Evolutionary conservation across 2,888 invertebrate species (phyloP), one percentile per base, ranked within the genome.

Genomic region (Drosophila limbata): DNA sequence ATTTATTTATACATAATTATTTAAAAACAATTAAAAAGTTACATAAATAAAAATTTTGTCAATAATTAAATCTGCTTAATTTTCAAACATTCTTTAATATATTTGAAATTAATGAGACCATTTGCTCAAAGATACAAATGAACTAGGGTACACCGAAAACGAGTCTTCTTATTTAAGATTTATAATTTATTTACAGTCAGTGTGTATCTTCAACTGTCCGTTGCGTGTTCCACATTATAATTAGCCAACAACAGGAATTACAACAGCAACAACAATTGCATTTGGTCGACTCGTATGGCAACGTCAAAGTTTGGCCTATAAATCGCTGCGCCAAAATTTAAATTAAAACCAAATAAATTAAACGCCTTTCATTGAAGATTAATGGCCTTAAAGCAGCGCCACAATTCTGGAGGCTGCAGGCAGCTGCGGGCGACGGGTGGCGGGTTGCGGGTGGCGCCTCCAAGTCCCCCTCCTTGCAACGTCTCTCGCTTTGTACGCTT

Each of bases 281-380:
- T 28, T 76, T 53, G 42, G 42, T 17, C 40, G 15, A 52, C 67
- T 77, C 69, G 85, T 68, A 74, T 79, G 82, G 77, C 73, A 67
- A 68, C 84, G 69, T 70, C 84, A 84, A 88, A 88, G 81, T 84
- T 88, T 78, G 76, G 83, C 83, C 85, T 88, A 88, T 87, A 85
- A 89, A 89, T 81, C 88, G 85, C 77, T 67, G 87, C 77, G 81
- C 73, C 83, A 80, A 88, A 88, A 86, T 86, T 86, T 80, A 89
- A 89, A 86, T 89, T 89, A 82, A 89, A 86, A 88, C 78, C 85
- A 85, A 89, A 86, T 86, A 89, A 89, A 86, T 86, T 89, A 88
- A 89, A 89, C 89, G 89, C 88, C 88, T 89, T 88, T 85, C 88
- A 79, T 89, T 85, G 83, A 88, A 89, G 86, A 86, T 86, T 86